phyloP scores from a whole-genome alignment of 2,888 invertebrate species.

The Agrochola circellaris region DNA sequence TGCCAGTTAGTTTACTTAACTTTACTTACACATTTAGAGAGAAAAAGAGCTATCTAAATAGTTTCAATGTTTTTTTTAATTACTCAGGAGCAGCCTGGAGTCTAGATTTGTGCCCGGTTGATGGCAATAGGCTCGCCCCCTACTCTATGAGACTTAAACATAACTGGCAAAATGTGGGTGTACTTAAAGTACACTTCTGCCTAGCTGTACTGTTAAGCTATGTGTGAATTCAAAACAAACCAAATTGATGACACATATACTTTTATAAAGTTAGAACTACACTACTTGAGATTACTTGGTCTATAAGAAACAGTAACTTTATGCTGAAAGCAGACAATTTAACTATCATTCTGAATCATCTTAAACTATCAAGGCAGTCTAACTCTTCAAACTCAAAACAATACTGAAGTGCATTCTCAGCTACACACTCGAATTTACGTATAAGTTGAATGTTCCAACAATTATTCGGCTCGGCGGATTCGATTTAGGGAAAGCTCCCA shows the following conservation, averaged over 20 bases:
- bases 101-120: not conserved
- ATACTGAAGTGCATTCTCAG: constrained; percentile 47
- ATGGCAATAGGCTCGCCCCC: not conserved
- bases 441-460: constrained; percentile 53
- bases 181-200: not conserved
- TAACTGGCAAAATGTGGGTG: not conserved
- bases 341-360: not conserved
- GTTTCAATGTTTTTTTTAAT: not conserved
- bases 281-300: not conserved
- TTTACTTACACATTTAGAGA: not conserved
- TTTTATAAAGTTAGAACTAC: not conserved
- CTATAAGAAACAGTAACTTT: not conserved
- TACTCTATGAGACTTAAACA: not conserved
- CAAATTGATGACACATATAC: not conserved
- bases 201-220: not conserved
- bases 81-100: not conserved
- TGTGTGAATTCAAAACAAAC: not conserved
- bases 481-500: constrained; percentile 67
- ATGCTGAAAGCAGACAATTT: not conserved
- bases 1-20: not conserved
- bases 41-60: no score
- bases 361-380: not conserved
- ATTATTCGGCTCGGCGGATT: constrained; percentile 70
- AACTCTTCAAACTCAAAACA: constrained; percentile 9
- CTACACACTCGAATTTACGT: constrained; percentile 34